Evolutionary conservation across 2,888 invertebrate species (phyloP).

Genomic region (Ethmia dodecea): DNA sequence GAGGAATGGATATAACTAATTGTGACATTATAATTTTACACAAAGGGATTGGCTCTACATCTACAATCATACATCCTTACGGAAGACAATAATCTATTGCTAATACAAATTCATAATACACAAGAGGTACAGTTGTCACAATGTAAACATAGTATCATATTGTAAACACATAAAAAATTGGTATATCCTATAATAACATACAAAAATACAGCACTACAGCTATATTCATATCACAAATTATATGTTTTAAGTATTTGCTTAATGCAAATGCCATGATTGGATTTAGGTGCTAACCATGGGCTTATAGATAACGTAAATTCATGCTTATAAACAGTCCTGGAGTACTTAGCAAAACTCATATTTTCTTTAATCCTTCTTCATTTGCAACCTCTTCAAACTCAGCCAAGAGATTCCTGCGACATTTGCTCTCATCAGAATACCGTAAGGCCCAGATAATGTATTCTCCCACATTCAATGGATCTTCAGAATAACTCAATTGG

Average conservation of each 20-base stretch:
- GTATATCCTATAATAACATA: constrained; percentile 21
- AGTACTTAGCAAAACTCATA: no score
- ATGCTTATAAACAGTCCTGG: no score
- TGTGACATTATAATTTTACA: background rate
- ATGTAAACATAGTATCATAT: constrained; percentile 21
- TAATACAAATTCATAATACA: constrained; percentile 18
- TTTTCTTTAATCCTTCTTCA: constrained; percentile 33
- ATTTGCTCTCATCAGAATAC: constrained; percentile 79
- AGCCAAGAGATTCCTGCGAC: constrained; percentile 75
- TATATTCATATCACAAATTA: constrained; percentile 36
- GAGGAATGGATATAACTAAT: no score
- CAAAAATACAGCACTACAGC: constrained; percentile 33
- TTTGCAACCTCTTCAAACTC: constrained; percentile 64
- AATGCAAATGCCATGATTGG: background rate
- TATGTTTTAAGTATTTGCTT: constrained; percentile 16
- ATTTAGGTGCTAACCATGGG: background rate
- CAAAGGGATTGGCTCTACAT: no score
- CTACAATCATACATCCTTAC: background rate
- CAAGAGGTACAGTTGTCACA: constrained; percentile 16
- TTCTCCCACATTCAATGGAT: constrained; percentile 69
- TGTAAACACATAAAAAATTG: constrained; percentile 19
- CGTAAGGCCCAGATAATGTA: constrained; percentile 79
- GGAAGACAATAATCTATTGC: constrained; percentile 4
- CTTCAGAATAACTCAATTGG: constrained; percentile 79
- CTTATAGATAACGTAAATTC: constrained; percentile 4